Evolutionary conservation across 37 sponge, comb jelly and placozoan genomes (phyloP), one percentile per base, ranked within the genome.

Genomic region (Aplysina aerophoba): DNA sequence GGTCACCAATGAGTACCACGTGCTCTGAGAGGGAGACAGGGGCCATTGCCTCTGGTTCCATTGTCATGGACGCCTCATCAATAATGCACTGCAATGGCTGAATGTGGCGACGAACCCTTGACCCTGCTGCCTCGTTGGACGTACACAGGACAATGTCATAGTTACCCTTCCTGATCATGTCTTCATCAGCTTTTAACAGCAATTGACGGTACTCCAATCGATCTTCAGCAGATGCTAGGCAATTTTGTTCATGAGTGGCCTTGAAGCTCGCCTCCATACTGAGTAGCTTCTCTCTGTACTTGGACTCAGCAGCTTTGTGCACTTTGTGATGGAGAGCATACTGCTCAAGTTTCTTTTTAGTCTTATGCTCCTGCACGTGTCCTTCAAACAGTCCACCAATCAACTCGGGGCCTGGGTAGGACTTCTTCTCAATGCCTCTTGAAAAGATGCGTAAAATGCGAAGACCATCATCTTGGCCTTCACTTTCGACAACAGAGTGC

Each of bases 61-160:
- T 59, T 0, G 85, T 88, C 91, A 90, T 93, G 30, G 84, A 91
- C 83, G 89, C 55, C 63, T 93, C 93, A 88, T 93, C 93, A 74
- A 93, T 82, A 39, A 93, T 93, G 59, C 85, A 84, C 55, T 93
- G 90, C 27, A 35, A 27, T 19, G 81, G 89, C 21, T 53, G 5
- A 5, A 88, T 59, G 25, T 61, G 38, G 2, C 67, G 81, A 27
- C 34, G 30, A 0, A 92, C 58, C n/a, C 89, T 82, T 0, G 27
- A 19, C 25, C 91, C 84, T 17, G 85, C 31, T 19, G 81, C 80
- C 63, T 93, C 93, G 82, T 85, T 93, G 53, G 85, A 86, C 0
- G 93, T 89, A 63, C 93, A 93, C 28, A 93, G 84, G 50, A 93
- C 83, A 62, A 75, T 36, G 37, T 93, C 90, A 73, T 66, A 89